Evolutionary conservation across 2,888 invertebrate species (phyloP), one percentile per base, ranked within the genome.

Genomic region (Callyntrura sp.): DNA sequence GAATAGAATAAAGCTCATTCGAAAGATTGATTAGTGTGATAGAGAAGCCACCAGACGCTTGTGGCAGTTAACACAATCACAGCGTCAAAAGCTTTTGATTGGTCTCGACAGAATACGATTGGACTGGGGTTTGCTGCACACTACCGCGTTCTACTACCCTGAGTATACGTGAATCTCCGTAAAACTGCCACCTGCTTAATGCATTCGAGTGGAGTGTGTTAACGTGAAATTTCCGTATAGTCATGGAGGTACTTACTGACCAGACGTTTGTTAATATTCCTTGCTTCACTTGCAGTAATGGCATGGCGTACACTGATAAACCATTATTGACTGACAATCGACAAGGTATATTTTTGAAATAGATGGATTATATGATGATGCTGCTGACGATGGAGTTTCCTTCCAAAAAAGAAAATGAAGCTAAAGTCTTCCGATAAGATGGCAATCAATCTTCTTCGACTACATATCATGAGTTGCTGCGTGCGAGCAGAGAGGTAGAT

Each of bases 41-140:
- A 88, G 82, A 88, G 14, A 28, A 79, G 20, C 73, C 73, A 88
- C 73, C 70, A 82, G 88, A 82, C 88, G 88, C 88, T 82, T 82
- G 82, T 88, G 88, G 88, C 88, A 88, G 81, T 88, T 88, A 88
- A 88, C 81, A 88, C 81, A 82, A 88, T 88, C 76, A 23, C 55
- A 88, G 82, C 81, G 82, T 82, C 88, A 82, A 82, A 88, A 88
- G 82, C 88, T 88, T 87, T 78, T 90, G 89, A 90, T 90, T 90
- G 85, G 70, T 35, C 84, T 85, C 84, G 88, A 84, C 89, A 81
- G 79, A 83, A 76, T 25, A 55, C 57, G 73, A 85, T 79, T 78
- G 68, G 70, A 55, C 28, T 73, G 48, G 83, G 83, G 45, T 68
- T n/a, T 83, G 83, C 65, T 83, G 79, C 73, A 45, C 73, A 23